Evolutionary conservation across 2,888 invertebrate genomes (phyloP).

Genomic region (Dione juno): DNA sequence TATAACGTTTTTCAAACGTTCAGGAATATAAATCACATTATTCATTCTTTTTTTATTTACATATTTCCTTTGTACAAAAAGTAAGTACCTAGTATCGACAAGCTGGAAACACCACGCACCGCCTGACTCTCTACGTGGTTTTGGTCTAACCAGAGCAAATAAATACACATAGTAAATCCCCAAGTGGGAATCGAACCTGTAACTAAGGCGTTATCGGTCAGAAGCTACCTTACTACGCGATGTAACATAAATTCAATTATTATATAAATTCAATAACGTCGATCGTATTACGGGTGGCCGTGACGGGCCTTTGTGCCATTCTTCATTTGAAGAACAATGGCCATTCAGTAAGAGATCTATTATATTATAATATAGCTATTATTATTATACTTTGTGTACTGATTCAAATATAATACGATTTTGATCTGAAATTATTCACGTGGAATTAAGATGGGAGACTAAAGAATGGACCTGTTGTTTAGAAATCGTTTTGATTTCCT

Average conservation of each 20-base stretch:
- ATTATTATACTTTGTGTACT: background rate
- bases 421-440: constrained; percentile 2
- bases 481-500: no score
- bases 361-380: constrained; percentile 15
- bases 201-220: no score
- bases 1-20: no score
- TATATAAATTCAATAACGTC: constrained; percentile 24
- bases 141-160: no score
- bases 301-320: constrained; percentile 23
- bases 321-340: constrained; percentile 27
- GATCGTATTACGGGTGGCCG: constrained; percentile 22
- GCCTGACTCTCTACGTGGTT: no score
- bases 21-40: no score
- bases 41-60: no score
- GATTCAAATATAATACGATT: background rate
- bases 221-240: background rate
- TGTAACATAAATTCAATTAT: constrained; percentile 11
- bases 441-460: background rate
- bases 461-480: background rate
- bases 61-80: no score
- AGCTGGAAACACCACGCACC: no score
- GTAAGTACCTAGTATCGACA: no score
- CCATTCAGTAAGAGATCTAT: constrained; percentile 17
- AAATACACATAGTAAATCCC: no score
- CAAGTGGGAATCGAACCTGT: background rate